Percentiles rank a stretch among this genome's conserved stretches.
Conservation (phyloP, 1,140 invertebrate species). For the Orussus abietinus region DNA sequence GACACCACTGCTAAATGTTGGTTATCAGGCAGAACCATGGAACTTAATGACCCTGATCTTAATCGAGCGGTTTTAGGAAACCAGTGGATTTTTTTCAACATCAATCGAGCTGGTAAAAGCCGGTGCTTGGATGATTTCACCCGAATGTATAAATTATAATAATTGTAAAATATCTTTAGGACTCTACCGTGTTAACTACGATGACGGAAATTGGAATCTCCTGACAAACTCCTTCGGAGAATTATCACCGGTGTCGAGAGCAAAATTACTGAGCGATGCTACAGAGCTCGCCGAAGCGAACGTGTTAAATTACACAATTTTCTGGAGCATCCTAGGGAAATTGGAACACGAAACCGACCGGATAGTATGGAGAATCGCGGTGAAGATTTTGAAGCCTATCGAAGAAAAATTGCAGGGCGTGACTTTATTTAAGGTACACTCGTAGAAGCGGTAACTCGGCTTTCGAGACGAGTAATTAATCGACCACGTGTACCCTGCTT, state of each 20-base stretch:
- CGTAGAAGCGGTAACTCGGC: too few species aligned
- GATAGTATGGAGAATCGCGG: conserved; percentile 52
- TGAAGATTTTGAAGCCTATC: conserved; percentile 17
- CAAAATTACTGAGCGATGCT: conserved; percentile 45
- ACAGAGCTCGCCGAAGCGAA: conserved; percentile 10
- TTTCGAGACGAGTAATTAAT: too few species aligned
- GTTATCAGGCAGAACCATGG: conserved; percentile 17
- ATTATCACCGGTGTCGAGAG: conserved; percentile 54
- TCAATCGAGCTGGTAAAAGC: conserved; percentile 22
- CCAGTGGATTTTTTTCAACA: conserved; percentile 27
- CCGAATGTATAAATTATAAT: not conserved
- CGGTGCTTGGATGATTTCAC: not conserved
- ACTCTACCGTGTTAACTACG: conserved; percentile 59
- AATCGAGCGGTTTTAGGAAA: conserved; percentile 10
- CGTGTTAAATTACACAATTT: conserved; percentile 12
- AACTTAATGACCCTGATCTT: conserved; percentile 18
- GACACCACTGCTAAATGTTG: conserved; percentile 19
- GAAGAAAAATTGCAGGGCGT: too few species aligned
- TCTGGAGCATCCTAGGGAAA: conserved; percentile 42
- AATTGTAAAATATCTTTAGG: conserved; percentile 36
- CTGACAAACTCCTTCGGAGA: conserved; percentile 14
- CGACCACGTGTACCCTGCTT: too few species aligned
- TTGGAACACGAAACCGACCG: conserved; percentile 49
- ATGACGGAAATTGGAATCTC: conserved; percentile 48
- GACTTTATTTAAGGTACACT: too few species aligned